Evolutionary conservation across 1,140 invertebrate genomes (phyloP).

Genomic region (Leucophenga varia): DNA sequence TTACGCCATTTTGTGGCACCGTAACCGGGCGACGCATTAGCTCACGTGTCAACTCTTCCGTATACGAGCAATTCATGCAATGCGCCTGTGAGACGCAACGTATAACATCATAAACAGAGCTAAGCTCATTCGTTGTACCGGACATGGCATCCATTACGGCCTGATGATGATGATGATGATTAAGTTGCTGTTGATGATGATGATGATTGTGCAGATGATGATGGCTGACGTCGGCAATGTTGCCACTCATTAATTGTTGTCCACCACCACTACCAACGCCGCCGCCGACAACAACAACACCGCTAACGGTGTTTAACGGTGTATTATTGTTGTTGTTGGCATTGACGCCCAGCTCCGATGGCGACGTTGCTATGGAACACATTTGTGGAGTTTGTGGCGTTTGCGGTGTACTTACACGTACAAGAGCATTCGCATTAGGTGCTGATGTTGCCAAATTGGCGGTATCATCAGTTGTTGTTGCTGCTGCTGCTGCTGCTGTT

Average conservation of each 20-base stretch:
- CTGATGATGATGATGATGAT: not conserved
- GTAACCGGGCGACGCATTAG: conserved; percentile 60
- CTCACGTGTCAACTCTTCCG: conserved; percentile 80
- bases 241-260: conserved; percentile 30
- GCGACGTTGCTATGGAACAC: conserved; percentile 56
- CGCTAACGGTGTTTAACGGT: conserved; percentile 19
- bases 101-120: conserved; percentile 79
- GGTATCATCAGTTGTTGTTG: conserved; percentile 32
- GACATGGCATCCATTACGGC: conserved; percentile 25
- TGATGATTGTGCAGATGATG: conserved; percentile 23
- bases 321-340: conserved; percentile 41
- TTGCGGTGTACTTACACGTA: conserved; percentile 51
- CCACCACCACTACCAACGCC: conserved; percentile 49
- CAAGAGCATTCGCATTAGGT: conserved; percentile 48
- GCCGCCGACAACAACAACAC: conserved; percentile 40
- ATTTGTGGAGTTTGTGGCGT: conserved; percentile 57
- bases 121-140: conserved; percentile 58
- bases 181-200: conserved; percentile 23
- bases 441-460: conserved; percentile 25
- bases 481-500: conserved; percentile 40
- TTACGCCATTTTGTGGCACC: conserved; percentile 57
- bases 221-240: conserved; percentile 19
- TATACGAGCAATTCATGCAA: conserved; percentile 85
- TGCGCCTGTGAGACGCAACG: conserved; percentile 88
- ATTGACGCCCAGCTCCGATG: conserved; percentile 45